These are phyloP conservation scores for Cordilura impudica DNA, from an alignment of 2,888 invertebrate species.

Conservation along the genomic window DNA sequence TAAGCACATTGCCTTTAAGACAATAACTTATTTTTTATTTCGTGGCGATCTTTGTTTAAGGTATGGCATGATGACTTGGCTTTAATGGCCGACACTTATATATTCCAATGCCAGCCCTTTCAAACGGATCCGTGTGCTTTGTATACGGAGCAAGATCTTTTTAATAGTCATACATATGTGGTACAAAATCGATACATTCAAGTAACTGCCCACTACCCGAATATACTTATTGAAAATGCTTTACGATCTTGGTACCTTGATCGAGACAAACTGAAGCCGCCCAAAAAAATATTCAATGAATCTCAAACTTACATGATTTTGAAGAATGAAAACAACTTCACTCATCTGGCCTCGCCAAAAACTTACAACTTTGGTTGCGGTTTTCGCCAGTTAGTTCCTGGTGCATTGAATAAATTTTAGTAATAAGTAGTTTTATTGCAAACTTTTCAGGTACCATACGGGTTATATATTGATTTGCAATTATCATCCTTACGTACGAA, in stretches of 20 bases:
- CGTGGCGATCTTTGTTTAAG: too few species aligned
- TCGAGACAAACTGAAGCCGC: not conserved
- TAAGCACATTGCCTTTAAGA: too few species aligned
- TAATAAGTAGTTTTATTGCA: not conserved
- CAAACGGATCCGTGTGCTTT: not conserved
- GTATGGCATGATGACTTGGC: not conserved
- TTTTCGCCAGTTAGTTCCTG: not conserved
- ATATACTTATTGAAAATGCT: slow-evolving; percentile 18
- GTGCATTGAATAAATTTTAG: too few species aligned
- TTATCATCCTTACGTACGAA: slow-evolving; percentile 6
- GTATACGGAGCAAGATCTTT: not conserved
- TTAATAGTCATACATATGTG: too few species aligned
- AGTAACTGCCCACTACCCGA: slow-evolving; percentile 9
- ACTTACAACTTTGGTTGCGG: slow-evolving; percentile 9
- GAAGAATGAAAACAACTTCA: slow-evolving; percentile 7
- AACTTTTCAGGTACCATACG: not conserved
- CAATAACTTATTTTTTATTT: too few species aligned
- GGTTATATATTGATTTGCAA: slow-evolving; percentile 17
- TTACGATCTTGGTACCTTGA: slow-evolving; percentile 15
- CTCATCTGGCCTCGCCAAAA: slow-evolving; percentile 5
- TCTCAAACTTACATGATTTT: not conserved
- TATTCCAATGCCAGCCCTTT: not conserved
- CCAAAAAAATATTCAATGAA: not conserved
- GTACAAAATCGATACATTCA: slow-evolving; percentile 24
- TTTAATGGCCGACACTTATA: not conserved